Percentiles rank a stretch among this genome's conserved stretches.
Conservation (phyloP, 2,797 vertebrate genomes). For the Gymnothorax reevesii region DNA sequence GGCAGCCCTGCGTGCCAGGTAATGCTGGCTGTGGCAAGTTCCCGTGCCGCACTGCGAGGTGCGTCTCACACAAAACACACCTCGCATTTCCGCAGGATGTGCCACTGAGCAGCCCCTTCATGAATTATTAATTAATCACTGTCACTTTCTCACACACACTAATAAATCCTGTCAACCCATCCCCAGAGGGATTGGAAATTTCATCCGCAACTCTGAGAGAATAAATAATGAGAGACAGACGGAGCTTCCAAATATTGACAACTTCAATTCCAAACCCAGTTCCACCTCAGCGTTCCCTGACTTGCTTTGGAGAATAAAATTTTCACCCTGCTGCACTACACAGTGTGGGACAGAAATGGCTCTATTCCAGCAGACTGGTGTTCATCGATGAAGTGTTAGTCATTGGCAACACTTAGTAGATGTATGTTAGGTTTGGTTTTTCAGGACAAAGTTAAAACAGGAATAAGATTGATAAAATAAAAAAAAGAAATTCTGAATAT, state of each 20-base stretch:
- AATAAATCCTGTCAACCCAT: slow-evolving; percentile 13
- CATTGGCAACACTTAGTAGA: not conserved
- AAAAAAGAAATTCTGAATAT: not conserved
- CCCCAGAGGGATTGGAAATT: not conserved
- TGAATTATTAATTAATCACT: slow-evolving; percentile 2
- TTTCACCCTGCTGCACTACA: not conserved
- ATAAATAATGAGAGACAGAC: not conserved
- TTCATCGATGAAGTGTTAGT: not conserved
- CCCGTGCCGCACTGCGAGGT: not conserved
- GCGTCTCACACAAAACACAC: not conserved
- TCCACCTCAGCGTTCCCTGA: not conserved
- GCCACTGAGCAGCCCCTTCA: not conserved
- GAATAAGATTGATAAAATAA: not conserved
- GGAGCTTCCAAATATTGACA: not conserved
- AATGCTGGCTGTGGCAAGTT: not conserved
- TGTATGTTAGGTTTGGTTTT: not conserved
- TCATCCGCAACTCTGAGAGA: not conserved
- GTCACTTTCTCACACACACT: not conserved
- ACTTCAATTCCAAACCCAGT: not conserved
- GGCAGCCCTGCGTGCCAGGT: not conserved
- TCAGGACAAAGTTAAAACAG: not conserved
- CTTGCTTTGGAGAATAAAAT: not conserved
- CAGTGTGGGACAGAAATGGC: not conserved
- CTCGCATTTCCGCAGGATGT: not conserved
- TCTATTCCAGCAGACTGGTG: not conserved